Base-by-base conservation (phyloP, 2,888 invertebrate species). In the Troides aeacus region DNA sequence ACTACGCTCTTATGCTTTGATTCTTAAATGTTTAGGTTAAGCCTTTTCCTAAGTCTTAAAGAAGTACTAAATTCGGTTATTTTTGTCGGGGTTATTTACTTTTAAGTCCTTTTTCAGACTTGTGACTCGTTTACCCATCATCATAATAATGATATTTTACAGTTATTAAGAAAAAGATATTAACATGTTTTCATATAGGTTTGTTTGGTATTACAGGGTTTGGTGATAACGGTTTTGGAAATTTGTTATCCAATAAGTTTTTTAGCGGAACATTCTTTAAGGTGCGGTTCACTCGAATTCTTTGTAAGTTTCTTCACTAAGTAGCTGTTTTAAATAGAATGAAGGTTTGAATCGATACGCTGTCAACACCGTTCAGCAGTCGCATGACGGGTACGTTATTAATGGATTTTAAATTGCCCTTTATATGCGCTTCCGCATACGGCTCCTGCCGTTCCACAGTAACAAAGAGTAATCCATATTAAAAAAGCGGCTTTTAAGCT, bases 381-480 rank as follows among this genome's bases (percentile, higher is more conserved):
- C 76, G 80, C 84, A 81, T 84, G 84, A 79, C 82, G 78, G 76
- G 71, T 24, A 71, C 64, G 74, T 84, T 89, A 88, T 88, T 86
- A 86, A 89, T 88, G 87, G 86, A 82, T 86, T 84, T 84, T 81
- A 86, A 87, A 88, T 87, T 88, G 85, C 86, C 84, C 81, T 83
- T 82, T 84, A 83, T 83, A 81, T 81, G 80, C 78, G 84, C 84
- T 85, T 87, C 83, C 85, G 80, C 76, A 72, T 71, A 75, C 73
- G 70, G 56, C 60, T 63, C 59, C 63, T 39, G 63, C 63, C 59
- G 66, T 63, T 63, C 21, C 30, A 64, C 39, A 56, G 24, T 23
- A 59, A 66, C 56, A 66, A 64, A 69, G 65, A 59, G 23, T 58
- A 62, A 66, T 64, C 68, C 58, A 59, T 64, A 69, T 64, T 69